Evolutionary conservation across 2,888 invertebrate species (phyloP).

Genomic region (Oxyteleia sp.): DNA sequence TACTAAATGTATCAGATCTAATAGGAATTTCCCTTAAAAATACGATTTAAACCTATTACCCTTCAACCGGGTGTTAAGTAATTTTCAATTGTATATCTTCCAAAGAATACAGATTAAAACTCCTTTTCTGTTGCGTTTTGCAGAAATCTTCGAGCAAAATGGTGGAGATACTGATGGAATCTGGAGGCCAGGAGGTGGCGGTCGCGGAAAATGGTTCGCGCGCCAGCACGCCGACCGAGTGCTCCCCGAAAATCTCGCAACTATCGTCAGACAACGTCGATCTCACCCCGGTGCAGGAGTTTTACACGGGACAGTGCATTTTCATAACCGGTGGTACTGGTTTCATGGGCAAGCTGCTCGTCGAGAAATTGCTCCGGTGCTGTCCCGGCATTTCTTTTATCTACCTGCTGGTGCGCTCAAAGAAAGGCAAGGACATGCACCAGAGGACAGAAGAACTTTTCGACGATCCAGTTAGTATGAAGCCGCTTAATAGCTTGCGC

Average conservation of each 20-base stretch:
- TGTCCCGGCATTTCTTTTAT: constrained; percentile 89
- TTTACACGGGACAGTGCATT: constrained; percentile 88
- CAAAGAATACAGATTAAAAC: too few relatives aligned
- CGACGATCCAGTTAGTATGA: constrained; percentile 83
- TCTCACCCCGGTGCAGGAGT: constrained; percentile 87
- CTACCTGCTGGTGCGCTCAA: constrained; percentile 89
- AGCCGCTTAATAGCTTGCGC: too few relatives aligned
- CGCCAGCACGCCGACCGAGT: constrained; percentile 80
- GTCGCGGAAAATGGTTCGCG: constrained; percentile 81
- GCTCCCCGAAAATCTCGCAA: constrained; percentile 71
- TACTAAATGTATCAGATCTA: too few relatives aligned
- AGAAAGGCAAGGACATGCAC: constrained; percentile 88
- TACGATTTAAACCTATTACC: too few relatives aligned
- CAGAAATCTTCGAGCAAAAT: constrained; percentile 75
- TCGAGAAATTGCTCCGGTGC: constrained; percentile 91
- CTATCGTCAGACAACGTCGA: constrained; percentile 74
- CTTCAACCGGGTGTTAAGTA: too few relatives aligned
- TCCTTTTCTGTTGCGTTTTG: too few relatives aligned
- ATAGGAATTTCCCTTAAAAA: too few relatives aligned
- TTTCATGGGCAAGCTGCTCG: constrained; percentile 91
- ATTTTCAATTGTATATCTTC: too few relatives aligned
- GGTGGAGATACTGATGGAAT: constrained; percentile 86
- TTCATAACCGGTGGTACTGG: constrained; percentile 91
- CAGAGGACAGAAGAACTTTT: constrained; percentile 88
- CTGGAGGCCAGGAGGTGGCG: constrained; percentile 84